Evolutionary conservation across 2,113 vertebrate species (phyloP), one percentile per base, ranked within the genome.

Genomic region (Malurus melanocephalus): DNA sequence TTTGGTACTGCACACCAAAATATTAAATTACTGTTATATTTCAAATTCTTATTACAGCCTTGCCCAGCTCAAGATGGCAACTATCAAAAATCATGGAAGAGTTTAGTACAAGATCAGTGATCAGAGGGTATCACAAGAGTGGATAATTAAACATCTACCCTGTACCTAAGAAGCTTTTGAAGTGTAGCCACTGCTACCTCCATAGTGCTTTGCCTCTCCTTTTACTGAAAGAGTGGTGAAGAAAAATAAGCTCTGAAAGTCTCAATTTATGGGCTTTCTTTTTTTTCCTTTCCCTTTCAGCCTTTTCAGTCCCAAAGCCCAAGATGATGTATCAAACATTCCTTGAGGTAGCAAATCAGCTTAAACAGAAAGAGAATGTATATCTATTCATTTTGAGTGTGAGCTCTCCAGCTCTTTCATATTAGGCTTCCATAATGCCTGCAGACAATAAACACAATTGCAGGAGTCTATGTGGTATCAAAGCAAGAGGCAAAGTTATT

Each of bases 381-480:
- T 92, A 74, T 92, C 91, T 94, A 81, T 97, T 97, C 94, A 94
- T 96, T 89, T 88, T 86, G 95, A 97, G 96, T 93, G 94, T 82
- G 66, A 67, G 93, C 95, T 97, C 95, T 95, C 91, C 92, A 93
- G 52, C 56, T 92, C 87, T 88, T 91, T 86, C 93, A 78, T 88
- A 59, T 79, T 86, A 93, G 93, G 90, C 93, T 66, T 95, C 94
- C 60, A 80, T 92, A 92, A 95, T 76, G 52, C 77, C 14, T 85
- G 89, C n/a, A 71, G 90, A 97, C 97, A 97, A 97, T 94, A 96
- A 90, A 94, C 60, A 82, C 78, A 59, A 75, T 73, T 96, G 56
- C 21, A n/a, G 80, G 61, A 59, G 92, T 77, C 74, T 59, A 46
- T 87, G 95, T 26, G 68, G 89, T 94, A 94, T 96, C 92, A 68